A percentile compares a stretch with the other conserved stretches of the same genome.
Conservation (phyloP, 2,888 invertebrate genomes). For the Volucella inanis region DNA sequence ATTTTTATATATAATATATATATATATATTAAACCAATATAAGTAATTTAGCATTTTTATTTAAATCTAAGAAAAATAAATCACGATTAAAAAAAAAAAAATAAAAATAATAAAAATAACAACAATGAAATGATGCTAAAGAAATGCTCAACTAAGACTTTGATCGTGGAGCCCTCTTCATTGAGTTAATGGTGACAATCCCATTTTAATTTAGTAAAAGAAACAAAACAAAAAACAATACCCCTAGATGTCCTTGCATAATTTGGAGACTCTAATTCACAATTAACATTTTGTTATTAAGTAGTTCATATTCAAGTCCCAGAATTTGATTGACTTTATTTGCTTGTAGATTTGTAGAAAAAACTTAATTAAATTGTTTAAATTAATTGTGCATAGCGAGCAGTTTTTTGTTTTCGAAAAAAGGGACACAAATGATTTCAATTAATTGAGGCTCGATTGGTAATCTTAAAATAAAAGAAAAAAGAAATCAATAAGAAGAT, state of each 20-base stretch:
- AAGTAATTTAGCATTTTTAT: slow-evolving; percentile 32
- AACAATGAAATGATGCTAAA: slow-evolving; percentile 17
- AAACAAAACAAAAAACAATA: not conserved
- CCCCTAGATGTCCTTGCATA: too few species aligned
- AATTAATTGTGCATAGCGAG: not conserved
- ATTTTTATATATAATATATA: slow-evolving; percentile 46
- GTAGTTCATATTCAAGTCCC: slow-evolving; percentile 31
- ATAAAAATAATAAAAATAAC: not conserved
- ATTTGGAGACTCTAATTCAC: not conserved
- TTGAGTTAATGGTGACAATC: slow-evolving; percentile 53
- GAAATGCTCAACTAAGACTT: slow-evolving; percentile 3
- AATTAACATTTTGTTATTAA: not conserved
- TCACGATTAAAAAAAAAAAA: not conserved
- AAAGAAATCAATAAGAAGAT: not conserved
- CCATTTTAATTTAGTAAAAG: slow-evolving; percentile 4
- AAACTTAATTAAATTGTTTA: slow-evolving; percentile 35
- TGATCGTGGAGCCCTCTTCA: slow-evolving; percentile 59
- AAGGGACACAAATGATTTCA: slow-evolving; percentile 7
- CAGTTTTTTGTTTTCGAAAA: not conserved
- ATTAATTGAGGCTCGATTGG: slow-evolving; percentile 57
- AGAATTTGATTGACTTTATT: slow-evolving; percentile 4
- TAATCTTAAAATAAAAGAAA: slow-evolving; percentile 11
- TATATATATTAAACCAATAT: too few species aligned
- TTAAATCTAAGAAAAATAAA: slow-evolving; percentile 7
- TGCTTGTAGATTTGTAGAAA: slow-evolving; percentile 66